A percentile compares a stretch with the other conserved stretches of the same genome.
Evolutionary conservation across 2,888 invertebrate genomes (phyloP).

Genomic region (Pristionchus mayeri): DNA sequence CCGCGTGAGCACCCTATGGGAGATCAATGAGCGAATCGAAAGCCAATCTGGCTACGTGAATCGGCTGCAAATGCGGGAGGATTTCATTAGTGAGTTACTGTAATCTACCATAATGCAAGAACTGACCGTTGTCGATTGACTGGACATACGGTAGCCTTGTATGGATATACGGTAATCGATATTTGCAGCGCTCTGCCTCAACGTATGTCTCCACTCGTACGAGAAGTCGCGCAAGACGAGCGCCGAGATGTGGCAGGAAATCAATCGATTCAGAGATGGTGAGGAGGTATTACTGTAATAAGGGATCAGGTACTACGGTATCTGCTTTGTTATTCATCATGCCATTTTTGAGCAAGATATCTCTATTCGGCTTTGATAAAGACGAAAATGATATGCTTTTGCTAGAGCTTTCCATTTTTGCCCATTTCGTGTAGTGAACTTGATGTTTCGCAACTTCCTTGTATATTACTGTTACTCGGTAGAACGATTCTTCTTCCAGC

Average conservation of each 20-base stretch:
- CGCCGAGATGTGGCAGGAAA: constrained; percentile 12
- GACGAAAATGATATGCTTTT: too few relatives aligned
- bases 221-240: constrained; percentile 6
- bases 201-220: not conserved
- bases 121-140: not conserved
- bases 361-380: too few relatives aligned
- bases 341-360: too few relatives aligned
- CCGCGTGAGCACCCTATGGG: not conserved
- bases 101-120: not conserved
- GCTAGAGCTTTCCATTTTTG: too few relatives aligned
- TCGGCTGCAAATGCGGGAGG: constrained; percentile 13
- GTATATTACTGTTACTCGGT: too few relatives aligned
- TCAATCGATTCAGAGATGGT: constrained; percentile 42
- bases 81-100: not conserved
- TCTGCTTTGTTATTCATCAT: too few relatives aligned
- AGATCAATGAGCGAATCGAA: constrained; percentile 33
- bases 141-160: not conserved
- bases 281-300: not conserved
- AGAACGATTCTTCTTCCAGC: too few relatives aligned
- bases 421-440: too few relatives aligned
- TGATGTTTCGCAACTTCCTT: too few relatives aligned
- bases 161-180: not conserved
- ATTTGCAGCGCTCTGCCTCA: constrained; percentile 9
- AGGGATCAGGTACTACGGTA: too few relatives aligned
- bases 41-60: not conserved